Evolutionary conservation across 2,113 vertebrate genomes (phyloP), one percentile per base, ranked within the genome.

Genomic region (Orcinus orca): DNA sequence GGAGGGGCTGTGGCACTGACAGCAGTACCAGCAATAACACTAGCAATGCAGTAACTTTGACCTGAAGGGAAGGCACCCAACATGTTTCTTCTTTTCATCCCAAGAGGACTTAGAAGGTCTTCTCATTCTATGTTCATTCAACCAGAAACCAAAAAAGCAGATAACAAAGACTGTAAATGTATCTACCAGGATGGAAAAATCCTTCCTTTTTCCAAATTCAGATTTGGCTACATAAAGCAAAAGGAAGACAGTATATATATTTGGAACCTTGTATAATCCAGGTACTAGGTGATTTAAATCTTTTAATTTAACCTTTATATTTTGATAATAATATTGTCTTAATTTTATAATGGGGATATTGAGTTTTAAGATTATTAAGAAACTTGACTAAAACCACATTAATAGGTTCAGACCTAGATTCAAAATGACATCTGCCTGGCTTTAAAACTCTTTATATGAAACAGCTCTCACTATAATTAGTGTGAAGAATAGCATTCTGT

Each of bases 321-420:
- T 90, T 84, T n/a, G 7, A 58, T 83, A 93, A 50, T 76, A 8
- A 3, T 44, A 55, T 44, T 33, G 33, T 50, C 53, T 94, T 73
- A 60, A 8, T 89, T 97, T 95, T 90, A 93, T 31, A 85, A 55
- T 74, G 25, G 23, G 47, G 12, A 93, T 88, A 88, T 20, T 36
- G 73, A 97, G 47, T 81, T 0, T 5, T n/a, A 93, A 93, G 60
- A 91, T 44, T 14, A 2, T 65, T 67, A 44, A 77, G 7, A 50
- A 60, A 88, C 44, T 79, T 38, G 14, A 18, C 44, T 79, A 79
- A 94, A 90, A 67, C 10, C 12, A 55, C 21, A 33, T 55, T 44
- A 76, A 88, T 84, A 18, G 13, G 36, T 67, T 82, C 8, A 93
- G 13, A 88, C 0, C 36, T 41, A 55, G 9, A 90, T 38, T 53